Base-by-base conservation (phyloP, 1,140 invertebrate species). In the Condylostylus longicornis region DNA sequence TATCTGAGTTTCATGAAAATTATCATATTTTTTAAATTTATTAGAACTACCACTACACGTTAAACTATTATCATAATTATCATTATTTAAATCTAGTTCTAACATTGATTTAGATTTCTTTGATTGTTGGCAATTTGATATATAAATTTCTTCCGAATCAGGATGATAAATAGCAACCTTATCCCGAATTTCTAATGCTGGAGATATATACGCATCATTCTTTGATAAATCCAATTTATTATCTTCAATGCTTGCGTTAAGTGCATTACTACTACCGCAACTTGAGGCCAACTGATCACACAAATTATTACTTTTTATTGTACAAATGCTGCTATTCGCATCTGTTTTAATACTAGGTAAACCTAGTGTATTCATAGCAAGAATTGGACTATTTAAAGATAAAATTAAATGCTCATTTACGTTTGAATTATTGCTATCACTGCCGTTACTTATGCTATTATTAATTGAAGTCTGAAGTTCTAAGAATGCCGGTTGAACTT, bases 351-450 rank as follows among this genome's bases (percentile, higher is more conserved):
- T 12, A 17, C 7, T 30, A 4, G 57, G 57, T 37, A 61, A 25
- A 2, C 58, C 57, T 23, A 58, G 19, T 6, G 48, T 56, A 20
- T 61, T 61, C 57, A 60, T 60, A 5, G 57, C 58, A 33, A 25
- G 7, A 25, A 33, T 30, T 40, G 22, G 22, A 28, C 30, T 37
- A 25, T 35, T 40, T 13, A 35, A 15, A 14, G 28, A 15, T 2
- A 36, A 27, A 18, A 35, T 35, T 21, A 20, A 22, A 15, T 14
- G 20, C 18, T 31, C 15, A 34, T 37, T 40, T 4, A 23, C 22
- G 22, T 29, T 33, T 7, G 18, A 33, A 5, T 7, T 7, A 33
- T 13, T 17, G 9, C 9, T 7, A n/a, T n/a, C n/a, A n/a, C n/a
- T n/a, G n/a, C n/a, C n/a, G n/a, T n/a, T n/a, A n/a, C n/a, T n/a